Evolutionary conservation across 64 coral and sea anemone species (phyloP), one percentile per base, ranked within the genome.

Genomic region (Catalaphyllia jardinei): DNA sequence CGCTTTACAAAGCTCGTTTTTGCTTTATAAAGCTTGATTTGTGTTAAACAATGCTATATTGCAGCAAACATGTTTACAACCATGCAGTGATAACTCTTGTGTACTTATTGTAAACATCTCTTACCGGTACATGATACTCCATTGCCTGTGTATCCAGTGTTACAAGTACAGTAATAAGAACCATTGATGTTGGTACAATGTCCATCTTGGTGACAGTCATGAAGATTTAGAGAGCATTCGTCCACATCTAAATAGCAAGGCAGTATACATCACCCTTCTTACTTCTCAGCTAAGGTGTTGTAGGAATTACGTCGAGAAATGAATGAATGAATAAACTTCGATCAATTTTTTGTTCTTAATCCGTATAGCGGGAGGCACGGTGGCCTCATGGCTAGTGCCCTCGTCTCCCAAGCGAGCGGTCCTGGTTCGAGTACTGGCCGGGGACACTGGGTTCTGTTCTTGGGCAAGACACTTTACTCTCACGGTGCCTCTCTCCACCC

Each of bases 81-180:
- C 80, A 83, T 83, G 80, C 31, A 81, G 35, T 72, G 18, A 57
- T 59, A 16, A 59, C 9, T 28, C 10, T 35, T 75, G 9, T 29
- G 10, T 19, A 52, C 2, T 10, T 35, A 35, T 35, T 1, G 1
- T 20, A 74, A 38, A 16, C 33, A 31, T 31, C 12, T 62, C 89
- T 92, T 92, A 92, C 89, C 89, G 28, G 82, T 67, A 67, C 89
- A 92, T 19, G 42, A 64, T 20, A 61, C 79, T 80, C 91, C 91
- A 52, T 93, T 88, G 8, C 91, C 91, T 6, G 85, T 81, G 82
- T 93, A 87, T 72, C 91, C 91, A 31, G 17, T 62, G 51, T 87
- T 60, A 83, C 91, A 93, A 19, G 76, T 93, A 46, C 91, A 93
- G 55, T 74, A 60, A 30, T 86, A 93, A 4, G 91, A 93, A n/a